Conservation (phyloP, 2,113 vertebrate species). For the Epinephelus cyanopodus region DNA sequence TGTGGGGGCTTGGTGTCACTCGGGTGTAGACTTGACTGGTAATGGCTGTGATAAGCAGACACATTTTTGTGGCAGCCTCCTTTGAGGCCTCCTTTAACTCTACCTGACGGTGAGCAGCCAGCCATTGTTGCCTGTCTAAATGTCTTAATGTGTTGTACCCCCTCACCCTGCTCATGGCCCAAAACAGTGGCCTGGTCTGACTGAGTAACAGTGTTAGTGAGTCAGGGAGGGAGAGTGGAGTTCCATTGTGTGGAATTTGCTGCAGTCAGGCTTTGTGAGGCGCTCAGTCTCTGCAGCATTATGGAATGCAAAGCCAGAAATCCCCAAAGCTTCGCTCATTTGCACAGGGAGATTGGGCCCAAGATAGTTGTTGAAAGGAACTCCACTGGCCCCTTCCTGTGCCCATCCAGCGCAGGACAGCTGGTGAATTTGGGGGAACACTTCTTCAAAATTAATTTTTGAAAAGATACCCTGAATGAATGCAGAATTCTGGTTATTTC, state of each 20-base stretch:
- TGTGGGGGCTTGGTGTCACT: not conserved
- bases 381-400: constrained; percentile 57
- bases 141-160: constrained; percentile 7
- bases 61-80: not conserved
- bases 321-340: constrained; percentile 85
- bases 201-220: constrained; percentile 57
- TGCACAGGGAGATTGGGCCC: constrained; percentile 70
- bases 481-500: not conserved
- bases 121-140: constrained; percentile 3
- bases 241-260: constrained; percentile 85
- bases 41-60: constrained; percentile 20
- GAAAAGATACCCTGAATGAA: not conserved
- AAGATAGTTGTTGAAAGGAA: constrained; percentile 75
- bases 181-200: constrained; percentile 33
- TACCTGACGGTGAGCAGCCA: constrained; percentile 4
- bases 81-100: not conserved
- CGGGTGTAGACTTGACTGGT: not conserved
- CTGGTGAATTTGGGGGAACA: constrained; percentile 18
- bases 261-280: constrained; percentile 84
- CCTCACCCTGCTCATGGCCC: not conserved
- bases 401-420: constrained; percentile 43
- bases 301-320: constrained; percentile 87
- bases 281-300: constrained; percentile 79
- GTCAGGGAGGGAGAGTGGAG: constrained; percentile 67
- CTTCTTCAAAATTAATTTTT: constrained; percentile 10